Evolutionary conservation across 1,140 invertebrate species (phyloP), one percentile per base, ranked within the genome.

Genomic region (Drosophila mauritiana): DNA sequence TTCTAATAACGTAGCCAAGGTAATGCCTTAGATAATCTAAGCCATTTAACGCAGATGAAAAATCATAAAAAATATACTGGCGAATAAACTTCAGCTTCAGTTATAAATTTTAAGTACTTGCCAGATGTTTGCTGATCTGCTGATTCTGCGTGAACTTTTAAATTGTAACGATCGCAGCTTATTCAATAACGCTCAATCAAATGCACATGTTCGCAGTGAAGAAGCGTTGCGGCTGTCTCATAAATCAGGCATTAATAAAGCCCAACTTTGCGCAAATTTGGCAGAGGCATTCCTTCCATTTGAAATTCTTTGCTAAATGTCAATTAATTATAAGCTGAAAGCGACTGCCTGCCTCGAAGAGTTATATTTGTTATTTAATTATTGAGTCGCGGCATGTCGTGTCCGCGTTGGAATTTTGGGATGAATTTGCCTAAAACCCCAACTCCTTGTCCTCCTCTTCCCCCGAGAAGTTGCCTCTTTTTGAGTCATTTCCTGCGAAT

Each of bases 261-360:
- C 67, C 64, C 52, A 80, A 84, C 86, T 78, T 56, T 81, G 65
- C 40, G 63, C 64, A 77, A 67, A 78, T 69, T 75, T 42, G n/a
- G 51, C 45, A 46, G 45, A 10, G 49, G 48, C 27, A 39, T 40
- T 51, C 46, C 37, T 74, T 51, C 45, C 67, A 55, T 72, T 73
- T 85, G 81, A 86, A 81, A 78, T 82, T 86, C 78, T 88, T 86
- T 82, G 62, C 68, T 72, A 86, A 86, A 86, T 88, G 74, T 82
- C 82, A 86, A 86, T 86, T 88, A 86, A 79, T 86, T 88, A 86
- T 86, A 72, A 70, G 78, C 46, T 88, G 78, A 62, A 64, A 76
- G 65, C 74, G 58, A 17, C 65, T 37, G 64, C 36, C 64, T 70
- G 64, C 43, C 20, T 25, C 5, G 17, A 13, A 22, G 22, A 11